Evolutionary conservation across 2,888 invertebrate genomes (phyloP).

Genomic region (Acanthacorydalis orientalis): DNA sequence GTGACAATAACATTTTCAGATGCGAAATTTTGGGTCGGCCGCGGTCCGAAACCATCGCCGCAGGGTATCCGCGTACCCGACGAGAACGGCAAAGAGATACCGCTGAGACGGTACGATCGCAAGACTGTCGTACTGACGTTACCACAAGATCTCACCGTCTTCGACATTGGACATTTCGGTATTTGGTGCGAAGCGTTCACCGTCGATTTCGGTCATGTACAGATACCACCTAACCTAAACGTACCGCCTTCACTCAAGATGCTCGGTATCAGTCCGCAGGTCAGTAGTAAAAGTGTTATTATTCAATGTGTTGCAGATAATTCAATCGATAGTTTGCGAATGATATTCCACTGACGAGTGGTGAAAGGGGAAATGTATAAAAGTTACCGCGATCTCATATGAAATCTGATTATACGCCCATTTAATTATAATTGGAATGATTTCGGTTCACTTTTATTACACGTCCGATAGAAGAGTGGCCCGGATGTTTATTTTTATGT

Average conservation of each 20-base stretch:
- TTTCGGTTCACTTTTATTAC: too few species aligned
- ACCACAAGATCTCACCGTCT: slow-evolving; percentile 76
- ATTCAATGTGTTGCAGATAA: too few species aligned
- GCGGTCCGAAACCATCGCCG: slow-evolving; percentile 62
- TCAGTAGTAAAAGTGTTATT: slow-evolving; percentile 27
- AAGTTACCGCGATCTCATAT: too few species aligned
- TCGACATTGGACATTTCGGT: slow-evolving; percentile 84
- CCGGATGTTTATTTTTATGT: too few species aligned
- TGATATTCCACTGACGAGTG: too few species aligned
- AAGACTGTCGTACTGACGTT: slow-evolving; percentile 81
- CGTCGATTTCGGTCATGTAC: slow-evolving; percentile 80
- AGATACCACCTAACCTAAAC: slow-evolving; percentile 55
- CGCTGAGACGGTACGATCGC: slow-evolving; percentile 62
- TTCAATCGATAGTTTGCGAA: too few species aligned
- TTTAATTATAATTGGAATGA: too few species aligned
- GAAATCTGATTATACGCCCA: too few species aligned
- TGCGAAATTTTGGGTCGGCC: slow-evolving; percentile 87
- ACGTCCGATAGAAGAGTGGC: too few species aligned
- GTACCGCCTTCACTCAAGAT: slow-evolving; percentile 84
- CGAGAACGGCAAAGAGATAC: slow-evolving; percentile 73
- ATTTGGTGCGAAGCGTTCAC: slow-evolving; percentile 90
- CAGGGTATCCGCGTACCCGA: slow-evolving; percentile 76
- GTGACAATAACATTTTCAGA: slow-evolving; percentile 34
- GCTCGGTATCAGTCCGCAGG: slow-evolving; percentile 89
- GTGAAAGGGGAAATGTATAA: too few species aligned